These are phyloP conservation scores for Ariopsis seemanni DNA, from an alignment of 2,113 vertebrate species.

Conservation along the genomic window DNA sequence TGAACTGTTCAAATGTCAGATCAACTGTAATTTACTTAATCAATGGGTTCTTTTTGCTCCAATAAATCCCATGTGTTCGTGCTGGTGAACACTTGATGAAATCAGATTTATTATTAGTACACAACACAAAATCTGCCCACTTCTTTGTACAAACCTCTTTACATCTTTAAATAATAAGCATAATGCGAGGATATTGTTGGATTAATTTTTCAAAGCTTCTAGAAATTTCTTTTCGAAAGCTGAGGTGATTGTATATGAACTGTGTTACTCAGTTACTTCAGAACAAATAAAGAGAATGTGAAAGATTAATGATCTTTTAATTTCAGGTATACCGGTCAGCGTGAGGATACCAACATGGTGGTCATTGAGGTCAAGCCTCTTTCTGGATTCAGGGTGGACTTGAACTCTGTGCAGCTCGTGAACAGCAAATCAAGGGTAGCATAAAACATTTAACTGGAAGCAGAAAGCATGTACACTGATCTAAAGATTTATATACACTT, in stretches of 20 bases:
- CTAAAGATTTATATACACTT: neutral
- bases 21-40: no score
- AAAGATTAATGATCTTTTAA: neutral
- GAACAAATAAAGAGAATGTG: neutral
- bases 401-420: constrained; percentile 64
- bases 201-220: neutral
- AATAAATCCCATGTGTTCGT: no score
- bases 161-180: no score
- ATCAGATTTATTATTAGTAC: no score
- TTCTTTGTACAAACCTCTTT: no score
- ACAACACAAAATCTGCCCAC: no score
- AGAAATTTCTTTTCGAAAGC: neutral
- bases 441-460: neutral
- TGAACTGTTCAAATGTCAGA: no score
- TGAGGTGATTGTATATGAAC: neutral
- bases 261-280: neutral
- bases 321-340: constrained; percentile 70
- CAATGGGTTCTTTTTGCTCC: no score
- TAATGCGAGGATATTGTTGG: neutral
- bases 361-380: constrained; percentile 78
- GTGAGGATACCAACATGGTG: constrained; percentile 79
- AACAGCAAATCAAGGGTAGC: constrained; percentile 43
- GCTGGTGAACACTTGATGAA: no score
- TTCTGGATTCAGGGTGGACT: constrained; percentile 73
- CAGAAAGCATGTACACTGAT: neutral